phyloP scores from a whole-genome alignment of 1,140 invertebrate genomes.

The Nautilus pompilius region DNA sequence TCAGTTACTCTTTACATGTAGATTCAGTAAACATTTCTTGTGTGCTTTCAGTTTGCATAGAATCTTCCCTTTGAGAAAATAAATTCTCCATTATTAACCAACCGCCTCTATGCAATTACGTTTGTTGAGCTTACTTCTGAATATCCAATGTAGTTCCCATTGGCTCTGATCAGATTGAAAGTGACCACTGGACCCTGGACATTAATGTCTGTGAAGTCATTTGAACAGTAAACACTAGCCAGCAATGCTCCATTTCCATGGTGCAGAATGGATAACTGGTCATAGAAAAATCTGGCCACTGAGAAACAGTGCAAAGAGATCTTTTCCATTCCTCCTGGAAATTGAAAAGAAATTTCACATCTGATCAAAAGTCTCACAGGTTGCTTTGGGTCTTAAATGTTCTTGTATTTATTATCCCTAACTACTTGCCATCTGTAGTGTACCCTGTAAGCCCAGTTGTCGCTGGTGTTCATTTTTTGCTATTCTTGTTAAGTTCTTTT shows the following conservation, averaged over 20 bases:
- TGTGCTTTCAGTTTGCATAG: too few relatives aligned
- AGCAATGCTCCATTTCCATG: constrained; percentile 75
- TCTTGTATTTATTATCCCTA: too few relatives aligned
- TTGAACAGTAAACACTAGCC: constrained; percentile 70
- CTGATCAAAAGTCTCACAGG: too few relatives aligned
- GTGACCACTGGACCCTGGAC: constrained; percentile 82
- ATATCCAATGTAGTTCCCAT: constrained; percentile 81
- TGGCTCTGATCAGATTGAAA: constrained; percentile 79
- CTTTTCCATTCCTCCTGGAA: constrained; percentile 63
- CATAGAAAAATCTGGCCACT: constrained; percentile 71
- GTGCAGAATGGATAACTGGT: constrained; percentile 63
- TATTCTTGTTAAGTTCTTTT: too few relatives aligned
- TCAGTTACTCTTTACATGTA: too few relatives aligned
- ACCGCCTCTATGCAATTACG: background rate
- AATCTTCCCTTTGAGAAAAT: too few relatives aligned
- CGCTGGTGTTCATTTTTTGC: too few relatives aligned
- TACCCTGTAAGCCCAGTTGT: too few relatives aligned
- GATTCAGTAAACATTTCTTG: too few relatives aligned
- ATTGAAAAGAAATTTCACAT: background rate
- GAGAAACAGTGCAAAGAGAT: constrained; percentile 74
- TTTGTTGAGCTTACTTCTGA: constrained; percentile 65
- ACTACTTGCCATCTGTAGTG: too few relatives aligned
- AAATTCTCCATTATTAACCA: background rate
- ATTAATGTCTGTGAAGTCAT: constrained; percentile 62
- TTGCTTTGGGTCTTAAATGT: too few relatives aligned